These are phyloP conservation scores for Halcyon malimbica DNA, from an alignment of 2,113 vertebrate genomes.

Conservation along the genomic window DNA sequence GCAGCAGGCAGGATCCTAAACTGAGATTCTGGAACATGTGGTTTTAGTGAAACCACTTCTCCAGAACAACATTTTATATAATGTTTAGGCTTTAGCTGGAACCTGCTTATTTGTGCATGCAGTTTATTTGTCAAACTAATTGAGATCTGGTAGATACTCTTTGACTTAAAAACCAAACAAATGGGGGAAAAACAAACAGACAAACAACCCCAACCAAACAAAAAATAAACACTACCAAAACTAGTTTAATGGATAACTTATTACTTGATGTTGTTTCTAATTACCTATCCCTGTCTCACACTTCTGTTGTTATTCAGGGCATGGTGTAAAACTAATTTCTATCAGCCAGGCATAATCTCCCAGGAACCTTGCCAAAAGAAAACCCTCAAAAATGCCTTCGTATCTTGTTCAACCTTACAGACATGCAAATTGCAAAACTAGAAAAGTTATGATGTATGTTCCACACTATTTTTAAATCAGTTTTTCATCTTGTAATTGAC, in stretches of 20 bases:
- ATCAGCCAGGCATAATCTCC: neutral
- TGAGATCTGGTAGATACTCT: neutral
- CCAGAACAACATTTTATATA: neutral
- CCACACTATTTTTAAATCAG: neutral
- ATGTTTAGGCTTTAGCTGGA: neutral
- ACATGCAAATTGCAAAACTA: neutral
- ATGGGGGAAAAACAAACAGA: neutral
- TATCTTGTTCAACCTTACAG: neutral
- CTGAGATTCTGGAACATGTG: neutral
- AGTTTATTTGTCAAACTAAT: neutral
- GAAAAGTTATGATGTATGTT: neutral
- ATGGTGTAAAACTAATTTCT: neutral
- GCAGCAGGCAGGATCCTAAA: neutral
- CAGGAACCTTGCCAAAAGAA: neutral
- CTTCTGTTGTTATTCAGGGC: neutral
- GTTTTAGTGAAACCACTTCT: neutral
- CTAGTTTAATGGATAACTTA: neutral
- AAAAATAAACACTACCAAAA: too few relatives aligned
- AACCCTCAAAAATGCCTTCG: neutral
- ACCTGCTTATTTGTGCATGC: neutral
- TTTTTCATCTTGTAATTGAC: neutral
- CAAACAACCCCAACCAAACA: too few relatives aligned
- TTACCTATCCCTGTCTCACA: neutral
- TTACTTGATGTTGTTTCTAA: neutral
- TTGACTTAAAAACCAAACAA: neutral